phyloP scores from a whole-genome alignment of 1,140 invertebrate genomes.

The Formica selysi region DNA sequence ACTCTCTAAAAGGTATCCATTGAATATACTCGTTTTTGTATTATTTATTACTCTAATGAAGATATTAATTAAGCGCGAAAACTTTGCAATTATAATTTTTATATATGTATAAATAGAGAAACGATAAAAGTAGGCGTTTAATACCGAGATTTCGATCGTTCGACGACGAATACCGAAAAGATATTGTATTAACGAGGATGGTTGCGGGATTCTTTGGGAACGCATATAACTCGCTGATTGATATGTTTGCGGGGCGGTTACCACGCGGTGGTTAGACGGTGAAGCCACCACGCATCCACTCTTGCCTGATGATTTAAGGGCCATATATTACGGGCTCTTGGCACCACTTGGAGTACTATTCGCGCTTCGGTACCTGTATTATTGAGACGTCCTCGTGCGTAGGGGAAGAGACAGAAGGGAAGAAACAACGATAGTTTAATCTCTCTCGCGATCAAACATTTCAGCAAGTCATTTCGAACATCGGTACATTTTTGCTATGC shows the following conservation, averaged over 20 bases:
- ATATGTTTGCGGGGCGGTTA: slow-evolving; percentile 85
- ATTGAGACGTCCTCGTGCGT: slow-evolving; percentile 81
- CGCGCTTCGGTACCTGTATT: slow-evolving; percentile 78
- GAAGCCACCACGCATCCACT: slow-evolving; percentile 80
- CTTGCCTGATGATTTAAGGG: slow-evolving; percentile 83
- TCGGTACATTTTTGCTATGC: background rate
- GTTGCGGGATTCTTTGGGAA: slow-evolving; percentile 39
- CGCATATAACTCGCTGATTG: slow-evolving; percentile 77
- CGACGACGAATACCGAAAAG: background rate
- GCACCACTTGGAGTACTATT: slow-evolving; percentile 71
- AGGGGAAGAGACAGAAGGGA: slow-evolving; percentile 66
- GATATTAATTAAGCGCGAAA: background rate
- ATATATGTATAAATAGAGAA: background rate
- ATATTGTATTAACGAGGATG: slow-evolving; percentile 53
- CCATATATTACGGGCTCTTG: slow-evolving; percentile 83
- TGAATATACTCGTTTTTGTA: background rate
- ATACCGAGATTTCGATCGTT: background rate
- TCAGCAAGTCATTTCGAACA: background rate
- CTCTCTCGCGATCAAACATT: slow-evolving; percentile 12
- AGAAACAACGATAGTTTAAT: slow-evolving; percentile 25
- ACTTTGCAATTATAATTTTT: background rate
- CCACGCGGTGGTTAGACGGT: slow-evolving; percentile 79
- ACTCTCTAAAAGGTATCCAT: background rate
- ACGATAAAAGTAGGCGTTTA: too few relatives aligned
- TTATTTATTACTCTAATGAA: background rate